phyloP scores from a whole-genome alignment of 64 coral and sea anemone genomes.

The Cladopsammia gracilis region DNA sequence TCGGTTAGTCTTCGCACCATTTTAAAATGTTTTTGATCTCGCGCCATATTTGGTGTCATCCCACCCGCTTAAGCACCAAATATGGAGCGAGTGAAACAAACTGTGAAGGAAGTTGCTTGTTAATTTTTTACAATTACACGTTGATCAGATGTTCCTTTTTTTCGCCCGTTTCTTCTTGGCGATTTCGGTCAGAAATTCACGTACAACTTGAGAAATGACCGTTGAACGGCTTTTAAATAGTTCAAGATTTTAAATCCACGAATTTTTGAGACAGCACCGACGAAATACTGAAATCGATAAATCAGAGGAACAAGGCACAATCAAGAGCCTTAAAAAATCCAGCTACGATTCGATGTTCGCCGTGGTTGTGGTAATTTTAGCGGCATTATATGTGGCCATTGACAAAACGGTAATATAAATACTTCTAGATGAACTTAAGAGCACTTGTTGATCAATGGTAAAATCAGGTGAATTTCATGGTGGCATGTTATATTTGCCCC shows the following conservation, averaged over 20 bases:
- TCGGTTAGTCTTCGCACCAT: constrained; percentile 20
- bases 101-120: constrained; percentile 65
- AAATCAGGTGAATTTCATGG: constrained; percentile 6
- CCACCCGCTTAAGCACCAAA: constrained; percentile 77
- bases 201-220: background rate
- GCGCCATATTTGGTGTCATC: constrained; percentile 68
- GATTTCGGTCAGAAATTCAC: constrained; percentile 26
- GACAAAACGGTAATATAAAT: constrained; percentile 45
- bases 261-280: background rate
- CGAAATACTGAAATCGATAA: background rate
- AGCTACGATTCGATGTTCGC: constrained; percentile 37
- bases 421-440: background rate
- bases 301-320: background rate
- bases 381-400: background rate
- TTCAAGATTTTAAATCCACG: background rate
- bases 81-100: constrained; percentile 74
- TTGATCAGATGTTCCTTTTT: constrained; percentile 58
- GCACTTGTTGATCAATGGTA: background rate
- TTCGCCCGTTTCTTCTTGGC: background rate
- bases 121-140: constrained; percentile 95
- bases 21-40: constrained; percentile 67
- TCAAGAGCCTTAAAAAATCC: background rate
- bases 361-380: constrained; percentile 4
- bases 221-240: background rate
- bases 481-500: background rate